Percentiles rank a stretch among this genome's conserved stretches.
Conservation (phyloP, 2,797 vertebrate genomes). For the Prunella strophiata region DNA sequence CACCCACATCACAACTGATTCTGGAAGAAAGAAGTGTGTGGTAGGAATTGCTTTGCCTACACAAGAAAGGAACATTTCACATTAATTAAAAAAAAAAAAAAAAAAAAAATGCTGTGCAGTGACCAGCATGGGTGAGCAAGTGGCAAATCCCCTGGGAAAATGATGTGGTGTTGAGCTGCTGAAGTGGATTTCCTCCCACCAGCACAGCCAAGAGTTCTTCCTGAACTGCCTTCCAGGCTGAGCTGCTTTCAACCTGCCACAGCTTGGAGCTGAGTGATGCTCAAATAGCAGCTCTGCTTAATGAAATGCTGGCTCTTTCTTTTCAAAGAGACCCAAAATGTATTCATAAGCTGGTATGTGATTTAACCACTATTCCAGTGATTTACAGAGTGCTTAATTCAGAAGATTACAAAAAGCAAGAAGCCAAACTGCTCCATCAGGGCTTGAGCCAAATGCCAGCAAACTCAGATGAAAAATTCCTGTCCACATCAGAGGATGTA, state of each 20-base stretch:
- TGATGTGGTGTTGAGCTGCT: neutral
- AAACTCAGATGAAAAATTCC: neutral
- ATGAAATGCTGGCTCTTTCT: neutral
- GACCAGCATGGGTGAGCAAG: neutral
- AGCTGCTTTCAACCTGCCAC: conserved; percentile 32
- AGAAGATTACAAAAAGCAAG: neutral
- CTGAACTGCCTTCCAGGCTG: neutral
- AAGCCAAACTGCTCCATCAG: neutral
- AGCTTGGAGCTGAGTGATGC: neutral
- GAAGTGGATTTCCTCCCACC: conserved; percentile 42
- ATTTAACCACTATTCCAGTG: neutral
- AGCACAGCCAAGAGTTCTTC: neutral
- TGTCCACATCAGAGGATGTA: neutral
- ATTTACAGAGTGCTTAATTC: neutral
- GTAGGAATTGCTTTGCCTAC: conserved; percentile 45
- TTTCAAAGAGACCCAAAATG: neutral
- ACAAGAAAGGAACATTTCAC: conserved; percentile 3
- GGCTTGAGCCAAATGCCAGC: neutral
- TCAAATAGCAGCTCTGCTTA: neutral
- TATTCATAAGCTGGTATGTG: neutral
- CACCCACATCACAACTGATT: conserved; percentile 44
- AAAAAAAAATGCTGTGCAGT: neutral
- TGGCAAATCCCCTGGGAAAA: neutral
- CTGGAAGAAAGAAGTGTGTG: neutral
- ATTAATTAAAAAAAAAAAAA: neutral